These are phyloP conservation scores for Salticus scenicus DNA, from an alignment of 2,888 invertebrate genomes.

Conservation along the genomic window DNA sequence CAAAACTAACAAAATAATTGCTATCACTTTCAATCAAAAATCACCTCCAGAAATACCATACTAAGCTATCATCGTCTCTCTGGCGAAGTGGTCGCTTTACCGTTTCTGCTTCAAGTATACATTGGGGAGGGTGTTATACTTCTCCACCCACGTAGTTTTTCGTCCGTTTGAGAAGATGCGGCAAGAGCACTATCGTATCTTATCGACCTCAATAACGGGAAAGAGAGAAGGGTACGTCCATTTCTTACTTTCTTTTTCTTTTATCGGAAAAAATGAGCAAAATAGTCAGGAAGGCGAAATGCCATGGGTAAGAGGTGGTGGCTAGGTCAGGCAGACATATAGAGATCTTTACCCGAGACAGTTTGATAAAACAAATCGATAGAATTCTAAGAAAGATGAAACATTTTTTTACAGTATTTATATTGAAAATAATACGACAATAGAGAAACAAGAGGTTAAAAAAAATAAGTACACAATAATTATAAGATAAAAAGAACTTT, in stretches of 20 bases:
- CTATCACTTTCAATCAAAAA: too few species aligned
- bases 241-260: not conserved
- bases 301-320: constrained; percentile 6
- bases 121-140: not conserved
- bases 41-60: too few species aligned
- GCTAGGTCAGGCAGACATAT: not conserved
- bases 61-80: too few species aligned
- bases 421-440: too few species aligned
- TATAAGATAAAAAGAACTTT: too few species aligned
- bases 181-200: not conserved
- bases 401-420: too few species aligned
- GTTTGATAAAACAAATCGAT: not conserved
- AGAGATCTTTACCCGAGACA: not conserved
- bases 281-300: not conserved
- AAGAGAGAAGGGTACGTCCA: not conserved
- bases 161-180: not conserved
- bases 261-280: constrained; percentile 6
- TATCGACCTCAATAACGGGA: constrained; percentile 1
- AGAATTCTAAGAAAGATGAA: not conserved
- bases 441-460: too few species aligned
- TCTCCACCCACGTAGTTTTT: not conserved
- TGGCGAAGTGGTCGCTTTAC: too few species aligned
- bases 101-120: too few species aligned
- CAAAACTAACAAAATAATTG: too few species aligned
- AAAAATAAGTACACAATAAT: too few species aligned